Percentiles rank a stretch among this genome's conserved stretches.
Evolutionary conservation across 2,113 vertebrate species (phyloP).

Genomic region (Lagopus muta): DNA sequence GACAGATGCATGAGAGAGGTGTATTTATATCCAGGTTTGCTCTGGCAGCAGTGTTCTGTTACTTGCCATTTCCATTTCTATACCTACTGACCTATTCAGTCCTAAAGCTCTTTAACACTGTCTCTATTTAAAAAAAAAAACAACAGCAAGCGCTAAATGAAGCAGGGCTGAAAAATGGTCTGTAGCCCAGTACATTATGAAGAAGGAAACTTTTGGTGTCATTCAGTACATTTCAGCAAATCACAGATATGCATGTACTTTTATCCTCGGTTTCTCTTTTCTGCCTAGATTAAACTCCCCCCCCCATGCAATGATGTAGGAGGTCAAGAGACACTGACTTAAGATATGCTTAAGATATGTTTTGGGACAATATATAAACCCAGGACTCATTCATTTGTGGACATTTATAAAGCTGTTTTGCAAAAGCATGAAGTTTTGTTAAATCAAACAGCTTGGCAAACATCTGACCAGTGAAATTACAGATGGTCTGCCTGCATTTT

Average conservation of each 20-base stretch:
- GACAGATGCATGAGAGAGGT: constrained; percentile 57
- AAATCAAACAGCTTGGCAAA: not conserved
- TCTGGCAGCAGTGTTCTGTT: constrained; percentile 50
- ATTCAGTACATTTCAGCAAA: not conserved
- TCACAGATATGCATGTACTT: not conserved
- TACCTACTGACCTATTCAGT: constrained; percentile 47
- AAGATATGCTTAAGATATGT: not conserved
- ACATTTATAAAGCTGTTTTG: not conserved
- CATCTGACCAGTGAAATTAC: not conserved
- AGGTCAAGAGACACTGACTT: not conserved
- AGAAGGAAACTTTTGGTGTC: not conserved
- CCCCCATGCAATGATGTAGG: not conserved
- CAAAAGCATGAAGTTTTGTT: not conserved
- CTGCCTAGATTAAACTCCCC: not conserved
- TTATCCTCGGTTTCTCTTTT: not conserved
- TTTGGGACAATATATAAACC: not conserved
- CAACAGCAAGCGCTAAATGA: not conserved
- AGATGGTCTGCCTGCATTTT: not conserved
- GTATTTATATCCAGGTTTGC: constrained; percentile 65
- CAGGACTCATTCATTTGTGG: not conserved
- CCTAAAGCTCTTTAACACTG: constrained; percentile 21
- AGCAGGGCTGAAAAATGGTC: not conserved
- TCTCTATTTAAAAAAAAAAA: not conserved
- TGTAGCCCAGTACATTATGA: not conserved
- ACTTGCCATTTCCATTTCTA: constrained; percentile 64